A percentile compares a stretch with the other conserved stretches of the same genome.
Conservation (phyloP, 2,888 invertebrate species). For the Mesochorus sp. region DNA sequence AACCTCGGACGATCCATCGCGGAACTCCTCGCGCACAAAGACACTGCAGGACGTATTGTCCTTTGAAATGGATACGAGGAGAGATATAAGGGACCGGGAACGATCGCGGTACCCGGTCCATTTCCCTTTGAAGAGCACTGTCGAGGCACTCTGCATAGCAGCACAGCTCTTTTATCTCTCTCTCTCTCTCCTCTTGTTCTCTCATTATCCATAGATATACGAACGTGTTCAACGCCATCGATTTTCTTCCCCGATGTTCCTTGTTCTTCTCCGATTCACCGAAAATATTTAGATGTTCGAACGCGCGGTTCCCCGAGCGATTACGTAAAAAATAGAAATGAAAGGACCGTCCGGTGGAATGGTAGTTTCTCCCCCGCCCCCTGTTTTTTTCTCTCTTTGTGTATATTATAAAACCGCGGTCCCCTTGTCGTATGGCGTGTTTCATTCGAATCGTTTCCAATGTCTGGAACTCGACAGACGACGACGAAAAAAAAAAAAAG, state of each 20-base stretch:
- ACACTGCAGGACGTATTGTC: conserved; percentile 73
- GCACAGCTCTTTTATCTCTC: conserved; percentile 22
- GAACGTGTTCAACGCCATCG: neutral
- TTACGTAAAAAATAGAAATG: conserved; percentile 59
- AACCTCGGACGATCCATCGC: conserved; percentile 72
- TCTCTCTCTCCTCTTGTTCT: neutral
- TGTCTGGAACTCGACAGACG: conserved; percentile 43
- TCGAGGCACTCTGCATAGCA: conserved; percentile 34
- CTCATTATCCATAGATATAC: neutral
- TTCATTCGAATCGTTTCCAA: conserved; percentile 45
- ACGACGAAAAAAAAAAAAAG: conserved; percentile 20
- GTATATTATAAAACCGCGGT: conserved; percentile 48
- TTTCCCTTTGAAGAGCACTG: conserved; percentile 56
- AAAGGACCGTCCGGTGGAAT: conserved; percentile 54
- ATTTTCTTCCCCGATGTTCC: conserved; percentile 35
- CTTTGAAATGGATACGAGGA: conserved; percentile 72
- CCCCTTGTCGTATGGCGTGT: conserved; percentile 38
- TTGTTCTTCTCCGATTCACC: conserved; percentile 32
- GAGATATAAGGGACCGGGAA: conserved; percentile 44
- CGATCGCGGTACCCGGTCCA: conserved; percentile 56
- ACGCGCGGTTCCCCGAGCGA: conserved; percentile 54
- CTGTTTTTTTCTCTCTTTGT: too few relatives aligned
- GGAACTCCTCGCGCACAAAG: conserved; percentile 73
- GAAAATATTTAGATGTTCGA: conserved; percentile 50
- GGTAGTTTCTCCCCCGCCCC: conserved; percentile 12